These are phyloP conservation scores for Lasiurus borealis DNA, from an alignment of 2,113 vertebrate genomes.

Conservation along the genomic window DNA sequence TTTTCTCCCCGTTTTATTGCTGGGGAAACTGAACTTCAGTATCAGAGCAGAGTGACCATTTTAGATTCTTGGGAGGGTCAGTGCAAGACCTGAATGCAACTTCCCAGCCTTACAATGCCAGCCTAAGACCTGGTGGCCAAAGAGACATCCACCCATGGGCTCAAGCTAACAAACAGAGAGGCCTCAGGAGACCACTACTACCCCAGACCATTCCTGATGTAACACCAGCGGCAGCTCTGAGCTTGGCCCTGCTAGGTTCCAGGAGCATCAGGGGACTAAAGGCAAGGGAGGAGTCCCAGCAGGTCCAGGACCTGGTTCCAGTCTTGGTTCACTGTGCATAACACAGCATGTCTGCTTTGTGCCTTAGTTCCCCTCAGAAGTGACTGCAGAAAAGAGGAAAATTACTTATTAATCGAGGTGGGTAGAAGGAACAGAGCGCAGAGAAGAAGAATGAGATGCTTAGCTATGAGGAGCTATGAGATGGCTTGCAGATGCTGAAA, in stretches of 20 bases:
- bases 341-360: not conserved
- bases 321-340: not conserved
- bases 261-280: not conserved
- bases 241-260: not conserved
- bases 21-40: conserved; percentile 8
- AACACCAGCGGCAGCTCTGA: not conserved
- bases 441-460: not conserved
- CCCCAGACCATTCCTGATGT: not conserved
- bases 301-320: not conserved
- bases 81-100: not conserved
- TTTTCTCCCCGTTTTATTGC: conserved; percentile 26
- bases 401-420: not conserved
- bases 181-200: not conserved
- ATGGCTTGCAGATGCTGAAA: not conserved
- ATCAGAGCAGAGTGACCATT: not conserved
- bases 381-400: conserved; percentile 22
- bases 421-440: not conserved
- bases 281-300: too few species aligned
- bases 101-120: not conserved
- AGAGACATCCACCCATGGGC: not conserved
- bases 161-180: not conserved
- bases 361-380: conserved; percentile 60
- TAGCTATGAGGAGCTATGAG: not conserved
- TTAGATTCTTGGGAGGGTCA: not conserved
- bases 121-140: not conserved